Conservation (phyloP, 2,797 vertebrate species). For the Echeneis naucrates region DNA sequence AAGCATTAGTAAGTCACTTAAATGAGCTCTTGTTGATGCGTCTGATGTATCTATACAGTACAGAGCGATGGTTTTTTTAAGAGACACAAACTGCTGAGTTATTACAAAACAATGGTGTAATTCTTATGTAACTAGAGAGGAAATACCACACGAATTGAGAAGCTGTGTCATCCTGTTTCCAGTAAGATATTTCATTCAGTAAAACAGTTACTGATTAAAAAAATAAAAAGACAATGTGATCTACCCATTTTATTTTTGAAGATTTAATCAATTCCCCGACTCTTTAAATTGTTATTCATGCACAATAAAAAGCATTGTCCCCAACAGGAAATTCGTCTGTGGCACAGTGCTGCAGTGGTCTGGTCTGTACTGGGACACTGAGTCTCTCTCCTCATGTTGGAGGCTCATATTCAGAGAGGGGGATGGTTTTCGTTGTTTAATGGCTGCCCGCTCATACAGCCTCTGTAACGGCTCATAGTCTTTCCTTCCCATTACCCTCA, state of each 20-base stretch:
- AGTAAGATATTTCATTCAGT: not conserved
- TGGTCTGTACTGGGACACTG: not conserved
- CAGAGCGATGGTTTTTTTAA: not conserved
- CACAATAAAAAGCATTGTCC: not conserved
- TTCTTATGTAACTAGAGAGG: constrained; percentile 7
- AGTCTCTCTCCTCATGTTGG: not conserved
- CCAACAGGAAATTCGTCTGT: not conserved
- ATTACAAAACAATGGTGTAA: constrained; percentile 37
- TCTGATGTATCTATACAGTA: not conserved
- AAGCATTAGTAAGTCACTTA: not conserved
- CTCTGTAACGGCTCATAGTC: not conserved
- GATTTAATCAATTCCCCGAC: too few relatives aligned
- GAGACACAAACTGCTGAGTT: constrained; percentile 20
- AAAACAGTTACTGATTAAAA: not conserved
- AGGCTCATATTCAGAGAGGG: not conserved
- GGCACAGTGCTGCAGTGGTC: not conserved
- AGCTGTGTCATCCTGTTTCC: not conserved
- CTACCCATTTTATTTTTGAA: too few relatives aligned
- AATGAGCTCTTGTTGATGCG: not conserved
- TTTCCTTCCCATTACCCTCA: not conserved
- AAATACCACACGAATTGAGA: constrained; percentile 39
- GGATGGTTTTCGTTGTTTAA: not conserved
- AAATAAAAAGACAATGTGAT: too few relatives aligned
- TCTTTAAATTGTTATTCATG: constrained; percentile 6
- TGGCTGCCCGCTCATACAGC: not conserved